Evolutionary conservation across 2,888 invertebrate genomes (phyloP), one percentile per base, ranked within the genome.

Genomic region (Empis stercorea): DNA sequence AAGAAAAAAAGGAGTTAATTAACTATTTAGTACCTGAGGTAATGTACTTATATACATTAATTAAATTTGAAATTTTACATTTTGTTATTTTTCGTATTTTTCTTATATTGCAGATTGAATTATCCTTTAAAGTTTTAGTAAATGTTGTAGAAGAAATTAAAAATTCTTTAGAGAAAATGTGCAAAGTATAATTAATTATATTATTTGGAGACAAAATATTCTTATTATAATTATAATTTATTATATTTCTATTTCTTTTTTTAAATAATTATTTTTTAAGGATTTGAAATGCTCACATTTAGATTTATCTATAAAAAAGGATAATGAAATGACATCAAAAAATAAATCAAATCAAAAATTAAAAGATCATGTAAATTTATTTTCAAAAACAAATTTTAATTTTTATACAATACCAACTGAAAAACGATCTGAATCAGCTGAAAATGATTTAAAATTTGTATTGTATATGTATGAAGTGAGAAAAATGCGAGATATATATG

Each of bases 1-100:
- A 73, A 14, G 78, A 80, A 58, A 69, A 78, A 55, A 70, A 75
- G 50, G 78, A 80, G 56, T 72, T 81, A 51, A 78, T 80, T 27
- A 72, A 74, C 38, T 79, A 78, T 65, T 70, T 81, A 56, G 78
- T 80, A 58, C 80, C 81, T 55, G 80, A 81, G 71, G 79, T 79
- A 64, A 30, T 30, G 30, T 30, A 30, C 30, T 7, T 30, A 30
- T 30, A 30, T 30, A 10, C 30, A 30, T 30, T 9, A 30, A 9
- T 30, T 30, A 30, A 30, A 30, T 30, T 9, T 9, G 7, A 30
- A 30, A 32, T 32, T 32, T 32, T 13, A 13, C 5, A 32, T 32
- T 13, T 5, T 32, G 3, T 32, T 32, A 5, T 5, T 32, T 3
- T 4, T 32, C 4, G 32, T 9, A 13, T 32, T 32, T 13, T 13